Conservation (phyloP, 1,140 invertebrate genomes). For the Bombus pyrosoma region DNA sequence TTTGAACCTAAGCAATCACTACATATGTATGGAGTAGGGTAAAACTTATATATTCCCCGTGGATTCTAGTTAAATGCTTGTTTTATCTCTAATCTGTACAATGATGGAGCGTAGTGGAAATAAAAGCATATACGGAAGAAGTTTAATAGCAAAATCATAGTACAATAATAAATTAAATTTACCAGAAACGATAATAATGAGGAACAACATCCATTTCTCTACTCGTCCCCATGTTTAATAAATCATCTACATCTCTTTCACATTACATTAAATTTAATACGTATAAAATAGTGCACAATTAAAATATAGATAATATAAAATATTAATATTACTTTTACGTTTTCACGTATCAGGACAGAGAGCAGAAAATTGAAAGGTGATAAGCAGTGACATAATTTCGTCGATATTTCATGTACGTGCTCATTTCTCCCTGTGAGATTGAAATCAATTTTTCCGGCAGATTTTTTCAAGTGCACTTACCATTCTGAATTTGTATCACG, state of each 20-base stretch:
- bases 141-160: constrained; percentile 6
- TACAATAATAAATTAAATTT: background rate
- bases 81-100: constrained; percentile 53
- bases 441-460: background rate
- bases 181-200: background rate
- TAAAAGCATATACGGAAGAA: constrained; percentile 18
- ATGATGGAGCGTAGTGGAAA: constrained; percentile 36
- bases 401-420: background rate
- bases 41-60: constrained; percentile 23
- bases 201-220: background rate
- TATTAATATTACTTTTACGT: background rate
- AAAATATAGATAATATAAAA: background rate
- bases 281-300: background rate
- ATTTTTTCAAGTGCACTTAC: constrained; percentile 5
- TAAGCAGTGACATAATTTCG: background rate
- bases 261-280: background rate
- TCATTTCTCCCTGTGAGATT: background rate
- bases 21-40: constrained; percentile 43
- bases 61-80: constrained; percentile 37
- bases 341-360: background rate
- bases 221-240: background rate
- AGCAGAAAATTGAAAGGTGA: background rate
- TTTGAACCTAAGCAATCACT: constrained; percentile 17
- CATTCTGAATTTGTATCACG: background rate
- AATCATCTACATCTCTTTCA: background rate